These are phyloP conservation scores for Pseudorhiza aurosa DNA, from an alignment of 30 jellyfish, hydroid and myxozoan genomes.

Conservation along the genomic window DNA sequence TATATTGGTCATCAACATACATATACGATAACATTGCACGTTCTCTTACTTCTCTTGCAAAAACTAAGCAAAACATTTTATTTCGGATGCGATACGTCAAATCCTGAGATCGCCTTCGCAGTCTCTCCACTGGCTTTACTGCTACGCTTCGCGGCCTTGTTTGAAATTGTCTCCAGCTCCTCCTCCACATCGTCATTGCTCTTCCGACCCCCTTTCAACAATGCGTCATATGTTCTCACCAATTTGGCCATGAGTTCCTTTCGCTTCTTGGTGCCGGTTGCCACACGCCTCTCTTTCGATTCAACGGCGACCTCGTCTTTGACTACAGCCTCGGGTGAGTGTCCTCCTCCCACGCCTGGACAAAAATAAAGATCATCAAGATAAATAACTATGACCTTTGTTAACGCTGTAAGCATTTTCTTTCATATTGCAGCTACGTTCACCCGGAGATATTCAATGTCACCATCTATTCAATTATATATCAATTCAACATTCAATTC, in stretches of 20 bases:
- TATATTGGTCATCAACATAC: no score
- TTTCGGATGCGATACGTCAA: constrained; percentile 48
- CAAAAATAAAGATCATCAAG: no score
- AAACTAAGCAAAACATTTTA: constrained; percentile 11
- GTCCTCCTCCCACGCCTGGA: no score
- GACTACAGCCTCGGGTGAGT: constrained; percentile 1
- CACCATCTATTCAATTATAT: no score
- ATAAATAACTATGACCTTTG: no score
- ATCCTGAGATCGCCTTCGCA: constrained; percentile 35
- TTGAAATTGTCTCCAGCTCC: constrained; percentile 28
- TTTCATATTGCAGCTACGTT: no score
- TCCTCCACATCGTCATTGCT: constrained; percentile 10
- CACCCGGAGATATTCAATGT: no score
- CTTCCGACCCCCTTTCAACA: neutral
- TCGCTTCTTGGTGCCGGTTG: neutral
- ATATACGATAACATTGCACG: no score
- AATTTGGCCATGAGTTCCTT: constrained; percentile 13
- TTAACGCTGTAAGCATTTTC: no score
- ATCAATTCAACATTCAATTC: no score
- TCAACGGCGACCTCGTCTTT: constrained; percentile 39
- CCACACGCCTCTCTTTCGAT: neutral
- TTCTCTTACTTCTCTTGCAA: no score
- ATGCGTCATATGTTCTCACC: constrained; percentile 7
- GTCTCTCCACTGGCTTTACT: constrained; percentile 33
- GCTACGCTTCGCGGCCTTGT: neutral